Percentiles rank a stretch among this genome's conserved stretches.
These are phyloP conservation scores for Tretioscincus oriximinensis DNA, from an alignment of 2,113 vertebrate species.

Conservation along the genomic window DNA sequence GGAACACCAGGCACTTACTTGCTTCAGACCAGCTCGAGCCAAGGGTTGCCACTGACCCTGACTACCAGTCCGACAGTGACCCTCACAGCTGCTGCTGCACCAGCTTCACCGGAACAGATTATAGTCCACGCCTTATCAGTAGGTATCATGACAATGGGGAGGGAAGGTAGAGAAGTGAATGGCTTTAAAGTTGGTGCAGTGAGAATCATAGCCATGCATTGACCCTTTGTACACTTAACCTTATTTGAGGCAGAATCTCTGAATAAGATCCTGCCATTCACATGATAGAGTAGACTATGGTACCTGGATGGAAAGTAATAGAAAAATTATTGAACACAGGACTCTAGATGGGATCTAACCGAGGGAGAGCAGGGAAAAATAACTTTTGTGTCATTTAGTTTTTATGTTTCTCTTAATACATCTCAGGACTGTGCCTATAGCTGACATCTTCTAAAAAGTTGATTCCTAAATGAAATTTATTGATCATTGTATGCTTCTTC, in stretches of 20 bases:
- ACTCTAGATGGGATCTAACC: too few species aligned
- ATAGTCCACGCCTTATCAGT: constrained; percentile 95
- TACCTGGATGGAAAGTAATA: too few species aligned
- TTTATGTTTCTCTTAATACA: too few species aligned
- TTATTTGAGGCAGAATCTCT: not conserved
- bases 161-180: not conserved
- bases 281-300: too few species aligned
- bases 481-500: not conserved
- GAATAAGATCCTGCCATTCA: too few species aligned
- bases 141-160: constrained; percentile 44
- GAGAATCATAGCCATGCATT: too few species aligned
- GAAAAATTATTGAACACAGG: too few species aligned
- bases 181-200: not conserved
- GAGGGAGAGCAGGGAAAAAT: too few species aligned
- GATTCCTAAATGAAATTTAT: not conserved
- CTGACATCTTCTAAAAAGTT: not conserved
- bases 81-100: constrained; percentile 83
- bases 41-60: constrained; percentile 89
- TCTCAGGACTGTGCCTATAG: too few species aligned
- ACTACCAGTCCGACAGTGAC: constrained; percentile 86
- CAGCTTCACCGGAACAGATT: constrained; percentile 93
- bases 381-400: too few species aligned
- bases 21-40: constrained; percentile 90
- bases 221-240: too few species aligned
- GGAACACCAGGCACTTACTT: constrained; percentile 94